phyloP scores from a whole-genome alignment of 1,140 invertebrate genomes.

The Diprion similis region DNA sequence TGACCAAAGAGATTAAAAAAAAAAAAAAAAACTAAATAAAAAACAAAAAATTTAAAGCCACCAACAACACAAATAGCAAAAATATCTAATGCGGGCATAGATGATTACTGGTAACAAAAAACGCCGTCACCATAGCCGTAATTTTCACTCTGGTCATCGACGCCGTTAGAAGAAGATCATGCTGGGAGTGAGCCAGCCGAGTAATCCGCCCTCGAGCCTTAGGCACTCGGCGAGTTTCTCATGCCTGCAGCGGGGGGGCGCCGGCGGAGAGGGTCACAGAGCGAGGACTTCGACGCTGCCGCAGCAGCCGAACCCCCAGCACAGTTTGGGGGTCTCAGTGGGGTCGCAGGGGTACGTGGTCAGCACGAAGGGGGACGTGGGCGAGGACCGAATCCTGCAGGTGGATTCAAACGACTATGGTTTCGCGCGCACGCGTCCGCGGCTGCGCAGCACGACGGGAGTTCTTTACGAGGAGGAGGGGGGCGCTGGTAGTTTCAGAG shows the following conservation, averaged over 20 bases:
- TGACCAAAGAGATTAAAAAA: too few relatives aligned
- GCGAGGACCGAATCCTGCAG: slow-evolving; percentile 28
- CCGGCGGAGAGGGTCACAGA: slow-evolving; percentile 50
- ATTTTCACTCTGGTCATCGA: too few relatives aligned
- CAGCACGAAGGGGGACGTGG: slow-evolving; percentile 23
- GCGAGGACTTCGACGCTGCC: slow-evolving; percentile 61
- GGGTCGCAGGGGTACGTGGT: neutral
- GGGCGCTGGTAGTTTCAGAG: slow-evolving; percentile 33
- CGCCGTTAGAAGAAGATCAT: slow-evolving; percentile 28
- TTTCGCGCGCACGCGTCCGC: slow-evolving; percentile 57
- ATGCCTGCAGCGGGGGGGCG: slow-evolving; percentile 57
- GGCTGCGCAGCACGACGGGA: slow-evolving; percentile 57
- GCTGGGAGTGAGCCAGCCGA: slow-evolving; percentile 59
- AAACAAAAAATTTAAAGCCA: too few relatives aligned
- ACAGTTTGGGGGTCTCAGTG: slow-evolving; percentile 21
- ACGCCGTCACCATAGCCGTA: too few relatives aligned
- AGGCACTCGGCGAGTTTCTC: slow-evolving; percentile 64
- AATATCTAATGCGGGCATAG: too few relatives aligned
- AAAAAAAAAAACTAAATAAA: too few relatives aligned
- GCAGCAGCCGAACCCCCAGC: slow-evolving; percentile 49
- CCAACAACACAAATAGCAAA: too few relatives aligned
- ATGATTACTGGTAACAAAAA: too few relatives aligned
- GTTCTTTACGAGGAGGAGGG: slow-evolving; percentile 44
- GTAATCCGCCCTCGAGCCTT: slow-evolving; percentile 57
- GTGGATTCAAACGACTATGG: slow-evolving; percentile 51